Base-by-base conservation (phyloP, 1,140 invertebrate species). In the Telenomus remus region DNA sequence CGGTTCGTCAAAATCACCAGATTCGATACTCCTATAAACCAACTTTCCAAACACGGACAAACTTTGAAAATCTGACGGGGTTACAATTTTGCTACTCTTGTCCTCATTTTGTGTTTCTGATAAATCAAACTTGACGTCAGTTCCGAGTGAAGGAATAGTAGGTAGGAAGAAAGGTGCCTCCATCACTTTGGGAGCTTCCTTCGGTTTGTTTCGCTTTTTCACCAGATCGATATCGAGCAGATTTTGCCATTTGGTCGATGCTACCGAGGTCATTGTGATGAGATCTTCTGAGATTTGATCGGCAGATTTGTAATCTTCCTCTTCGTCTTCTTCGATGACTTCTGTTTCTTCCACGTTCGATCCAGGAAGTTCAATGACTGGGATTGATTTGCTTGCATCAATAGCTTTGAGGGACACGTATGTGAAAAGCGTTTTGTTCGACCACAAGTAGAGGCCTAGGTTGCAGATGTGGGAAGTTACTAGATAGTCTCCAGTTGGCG, bases 121-220 rank as follows among this genome's bases (percentile, higher is more conserved):
- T 5, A 95, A 82, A 85, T 95, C 95, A 87, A 98, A 98, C 81
- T 94, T 91, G 1, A 96, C 84, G 69, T 95, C 91, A 27, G 19
- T 27, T 27, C 19, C 19, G 9, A 97, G 85, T 1, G 95, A 95
- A 0, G 95, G 91, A 56, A 97, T 90, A 0, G 96, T 97, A 0
- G 97, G 96, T 37, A 99, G 85, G 83, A 99, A 99, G 88, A 99
- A 99, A 0, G 97, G 97, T 0, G 97, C 90, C 89, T 96, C 95
- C 0, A 94, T 93, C 0, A 90, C 90, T 81, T 96, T 96, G 0
- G 92, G 89, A 5, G 95, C 89, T 49, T 94, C 93, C 86, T 94
- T 96, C 0, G 97, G 97, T 84, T 97, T 98, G 85, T 99, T 99
- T 70, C 95, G 90, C 72, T 92, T 92, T 84, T 95, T 97, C 0